Evolutionary conservation across 2,797 vertebrate genomes (phyloP).

Genomic region (Acanthis flammea): DNA sequence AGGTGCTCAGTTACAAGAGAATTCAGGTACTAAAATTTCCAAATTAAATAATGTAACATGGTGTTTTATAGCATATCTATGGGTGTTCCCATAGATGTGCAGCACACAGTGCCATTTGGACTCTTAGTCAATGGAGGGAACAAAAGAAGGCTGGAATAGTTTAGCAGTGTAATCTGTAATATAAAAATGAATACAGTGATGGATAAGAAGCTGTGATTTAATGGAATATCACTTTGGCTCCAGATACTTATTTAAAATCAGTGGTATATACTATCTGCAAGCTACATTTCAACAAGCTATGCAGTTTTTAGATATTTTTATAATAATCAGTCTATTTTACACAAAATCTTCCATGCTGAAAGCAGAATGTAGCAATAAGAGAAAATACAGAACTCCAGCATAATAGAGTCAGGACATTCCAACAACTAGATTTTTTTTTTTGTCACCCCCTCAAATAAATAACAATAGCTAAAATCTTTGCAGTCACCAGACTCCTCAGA

Average conservation of each 20-base stretch:
- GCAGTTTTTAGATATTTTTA: constrained; percentile 52
- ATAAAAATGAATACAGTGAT: constrained; percentile 41
- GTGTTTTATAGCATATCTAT: neutral
- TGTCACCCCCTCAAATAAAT: neutral
- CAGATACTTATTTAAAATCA: constrained; percentile 64
- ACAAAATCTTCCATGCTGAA: constrained; percentile 46
- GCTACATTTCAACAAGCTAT: constrained; percentile 64
- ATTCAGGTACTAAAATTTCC: neutral
- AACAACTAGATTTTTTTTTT: neutral
- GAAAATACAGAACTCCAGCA: constrained; percentile 10
- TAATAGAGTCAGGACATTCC: constrained; percentile 5
- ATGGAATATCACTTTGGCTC: constrained; percentile 48
- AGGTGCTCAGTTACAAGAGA: neutral
- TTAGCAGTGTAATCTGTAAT: neutral
- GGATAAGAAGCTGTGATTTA: constrained; percentile 51
- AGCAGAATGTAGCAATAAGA: constrained; percentile 31
- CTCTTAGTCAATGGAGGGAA: neutral
- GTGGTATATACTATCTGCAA: constrained; percentile 37
- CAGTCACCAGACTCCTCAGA: neutral
- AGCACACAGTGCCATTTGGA: neutral
- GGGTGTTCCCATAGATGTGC: neutral
- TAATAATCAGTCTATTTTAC: constrained; percentile 59
- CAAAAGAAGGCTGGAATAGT: neutral
- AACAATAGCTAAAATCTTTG: neutral
- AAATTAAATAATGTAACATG: neutral